A percentile compares a stretch with the other conserved stretches of the same genome.
Evolutionary conservation across 2,113 vertebrate genomes (phyloP).

Genomic region (Pelmatolapia mariae): DNA sequence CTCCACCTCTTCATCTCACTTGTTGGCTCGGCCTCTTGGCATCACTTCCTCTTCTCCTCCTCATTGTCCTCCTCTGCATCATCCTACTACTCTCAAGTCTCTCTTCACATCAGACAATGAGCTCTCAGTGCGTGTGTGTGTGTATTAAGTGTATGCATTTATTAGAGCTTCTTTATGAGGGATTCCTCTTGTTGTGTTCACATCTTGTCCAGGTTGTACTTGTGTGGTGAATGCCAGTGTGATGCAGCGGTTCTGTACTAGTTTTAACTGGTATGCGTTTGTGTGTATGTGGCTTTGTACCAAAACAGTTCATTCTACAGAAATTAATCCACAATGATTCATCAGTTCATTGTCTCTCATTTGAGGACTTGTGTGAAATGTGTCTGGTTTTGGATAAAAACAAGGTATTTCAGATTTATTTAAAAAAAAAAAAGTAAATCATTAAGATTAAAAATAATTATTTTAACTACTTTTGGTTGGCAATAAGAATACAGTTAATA

Average conservation of each 20-base stretch:
- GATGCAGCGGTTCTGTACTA: not conserved
- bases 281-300: not conserved
- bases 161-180: not conserved
- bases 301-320: not conserved
- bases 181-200: conserved; percentile 31
- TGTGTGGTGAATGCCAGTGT: conserved; percentile 35
- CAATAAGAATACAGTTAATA: not conserved
- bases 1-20: not conserved
- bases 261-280: not conserved
- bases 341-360: not conserved
- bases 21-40: conserved; percentile 12
- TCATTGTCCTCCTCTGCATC: conserved; percentile 31
- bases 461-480: not conserved
- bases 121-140: not conserved
- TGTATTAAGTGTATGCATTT: not conserved
- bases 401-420: not conserved
- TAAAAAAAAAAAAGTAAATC: rapidly evolving
- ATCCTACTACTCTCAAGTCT: conserved; percentile 1
- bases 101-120: conserved; percentile 10
- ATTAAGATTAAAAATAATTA: not conserved
- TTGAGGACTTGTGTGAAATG: not conserved
- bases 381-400: not conserved
- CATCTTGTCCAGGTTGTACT: conserved; percentile 21
- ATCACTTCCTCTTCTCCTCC: conserved; percentile 6
- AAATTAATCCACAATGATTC: not conserved